Conservation (phyloP, 2,888 invertebrate species). For the Mayetiola destructor region DNA sequence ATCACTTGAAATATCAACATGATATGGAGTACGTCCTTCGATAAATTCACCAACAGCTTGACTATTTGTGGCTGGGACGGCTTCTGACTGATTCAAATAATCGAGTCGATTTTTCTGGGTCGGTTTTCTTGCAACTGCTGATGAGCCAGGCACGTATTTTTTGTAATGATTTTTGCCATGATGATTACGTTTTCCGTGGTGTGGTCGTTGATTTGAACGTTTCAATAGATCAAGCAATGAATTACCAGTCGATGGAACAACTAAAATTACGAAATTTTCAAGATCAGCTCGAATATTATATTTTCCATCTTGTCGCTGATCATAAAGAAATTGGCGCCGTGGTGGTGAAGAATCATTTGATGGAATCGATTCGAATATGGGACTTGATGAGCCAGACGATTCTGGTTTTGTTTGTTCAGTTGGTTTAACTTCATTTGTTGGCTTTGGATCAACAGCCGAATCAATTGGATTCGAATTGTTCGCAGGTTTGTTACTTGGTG, state of each 20-base stretch:
- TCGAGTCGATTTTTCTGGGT: constrained; percentile 4
- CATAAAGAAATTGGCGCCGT: constrained; percentile 28
- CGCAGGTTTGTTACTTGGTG: neutral
- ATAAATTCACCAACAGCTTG: constrained; percentile 41
- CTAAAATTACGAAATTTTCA: constrained; percentile 55
- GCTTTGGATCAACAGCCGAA: neutral
- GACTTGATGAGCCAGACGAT: constrained; percentile 18
- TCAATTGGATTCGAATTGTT: constrained; percentile 1
- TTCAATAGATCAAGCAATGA: constrained; percentile 27
- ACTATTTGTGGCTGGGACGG: neutral
- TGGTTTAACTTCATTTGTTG: neutral
- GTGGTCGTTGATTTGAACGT: constrained; percentile 20
- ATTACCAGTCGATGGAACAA: constrained; percentile 40
- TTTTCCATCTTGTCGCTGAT: constrained; percentile 66
- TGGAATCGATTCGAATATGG: constrained; percentile 19
- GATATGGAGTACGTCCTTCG: constrained; percentile 53
- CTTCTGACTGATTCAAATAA: neutral
- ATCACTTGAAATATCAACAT: constrained; percentile 43
- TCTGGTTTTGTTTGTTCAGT: constrained; percentile 2
- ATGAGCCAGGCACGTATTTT: constrained; percentile 13
- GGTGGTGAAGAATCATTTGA: constrained; percentile 20
- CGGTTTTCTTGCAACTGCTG: neutral
- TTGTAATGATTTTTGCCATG: neutral
- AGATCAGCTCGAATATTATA: constrained; percentile 57
- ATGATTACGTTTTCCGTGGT: neutral